Base-by-base conservation (phyloP, 2,113 vertebrate genomes). In the Dasyornis broadbenti region DNA sequence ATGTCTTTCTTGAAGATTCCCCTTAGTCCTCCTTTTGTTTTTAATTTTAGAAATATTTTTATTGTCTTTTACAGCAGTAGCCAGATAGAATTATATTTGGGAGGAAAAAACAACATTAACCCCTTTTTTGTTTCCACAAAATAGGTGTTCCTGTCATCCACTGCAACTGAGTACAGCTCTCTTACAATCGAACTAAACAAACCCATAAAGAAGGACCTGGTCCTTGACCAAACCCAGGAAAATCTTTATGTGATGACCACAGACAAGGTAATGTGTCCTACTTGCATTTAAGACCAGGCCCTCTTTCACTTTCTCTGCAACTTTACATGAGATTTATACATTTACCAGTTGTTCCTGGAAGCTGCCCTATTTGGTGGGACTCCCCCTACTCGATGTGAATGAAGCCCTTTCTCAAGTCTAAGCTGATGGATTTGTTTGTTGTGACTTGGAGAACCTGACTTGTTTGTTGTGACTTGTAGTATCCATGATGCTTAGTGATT, bases 191-290 rank as follows among this genome's bases (percentile, higher is more conserved):
- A 98, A 39, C 95, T 90, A 70, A 97, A 98, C 88, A 98, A 97
- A 88, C 93, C 94, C 3, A 97, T 99, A 94, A 99, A 99, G 97
- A 99, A 97, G 92, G 98, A 99, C 89, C 97, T 99, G 61, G 98
- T 98, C 64, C 98, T 99, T 56, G 98, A 99, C 28, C 92, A 91
- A 54, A 89, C 92, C 42, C 97, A 95, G 80, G 95, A 98, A 59
- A 97, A 98, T 90, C 90, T 99, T 19, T 99, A 99, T 0, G 97
- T 99, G 96, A 98, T 99, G 98, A 99, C 98, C 5, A 98, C 98
- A 95, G 98, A 98, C 86, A 99, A 99, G 99, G 99, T 99, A 97
- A 92, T 0, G 0, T 72, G 45, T 75, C 71, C 35, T 28, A 8
- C n/a, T 69, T 54, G 13, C 3, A 1, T 24, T 73, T 64, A 81